phyloP scores from a whole-genome alignment of 2,888 invertebrate species.

The Ariolimax columbianus region DNA sequence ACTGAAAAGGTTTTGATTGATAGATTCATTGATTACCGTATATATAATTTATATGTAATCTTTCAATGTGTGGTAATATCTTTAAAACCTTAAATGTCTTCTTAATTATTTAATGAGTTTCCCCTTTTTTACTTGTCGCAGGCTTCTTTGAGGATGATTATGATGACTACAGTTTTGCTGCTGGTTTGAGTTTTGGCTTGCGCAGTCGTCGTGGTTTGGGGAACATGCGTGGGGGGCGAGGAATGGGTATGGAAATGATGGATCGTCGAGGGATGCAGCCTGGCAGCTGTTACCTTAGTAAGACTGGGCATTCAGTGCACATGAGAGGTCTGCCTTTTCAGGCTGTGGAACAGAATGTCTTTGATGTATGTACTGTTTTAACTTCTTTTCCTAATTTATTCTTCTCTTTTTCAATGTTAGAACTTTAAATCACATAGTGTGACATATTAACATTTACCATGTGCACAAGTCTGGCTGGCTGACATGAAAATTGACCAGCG shows the following conservation, averaged over 20 bases:
- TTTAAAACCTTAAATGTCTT: too few relatives aligned
- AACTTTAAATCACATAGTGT: too few relatives aligned
- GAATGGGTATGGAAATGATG: constrained; percentile 51
- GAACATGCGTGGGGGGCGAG: constrained; percentile 58
- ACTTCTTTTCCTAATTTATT: background rate
- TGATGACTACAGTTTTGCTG: constrained; percentile 75
- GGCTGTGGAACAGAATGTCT: constrained; percentile 90
- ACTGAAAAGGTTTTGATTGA: too few relatives aligned
- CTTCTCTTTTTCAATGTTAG: background rate
- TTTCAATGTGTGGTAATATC: too few relatives aligned
- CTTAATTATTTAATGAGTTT: background rate
- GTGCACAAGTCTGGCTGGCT: too few relatives aligned
- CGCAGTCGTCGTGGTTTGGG: constrained; percentile 55
- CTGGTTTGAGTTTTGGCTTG: constrained; percentile 60
- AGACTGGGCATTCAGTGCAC: constrained; percentile 85
- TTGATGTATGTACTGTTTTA: constrained; percentile 82
- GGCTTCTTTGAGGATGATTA: constrained; percentile 79
- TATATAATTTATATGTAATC: too few relatives aligned
- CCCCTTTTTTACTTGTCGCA: constrained; percentile 50
- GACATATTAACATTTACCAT: too few relatives aligned
- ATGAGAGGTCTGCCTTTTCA: constrained; percentile 92
- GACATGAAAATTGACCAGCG: too few relatives aligned
- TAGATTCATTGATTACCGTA: too few relatives aligned
- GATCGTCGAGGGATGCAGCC: constrained; percentile 63
- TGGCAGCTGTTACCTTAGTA: constrained; percentile 71